Evolutionary conservation across 2,797 vertebrate species (phyloP), one percentile per base, ranked within the genome.

Genomic region (Eidolon dupreanum): DNA sequence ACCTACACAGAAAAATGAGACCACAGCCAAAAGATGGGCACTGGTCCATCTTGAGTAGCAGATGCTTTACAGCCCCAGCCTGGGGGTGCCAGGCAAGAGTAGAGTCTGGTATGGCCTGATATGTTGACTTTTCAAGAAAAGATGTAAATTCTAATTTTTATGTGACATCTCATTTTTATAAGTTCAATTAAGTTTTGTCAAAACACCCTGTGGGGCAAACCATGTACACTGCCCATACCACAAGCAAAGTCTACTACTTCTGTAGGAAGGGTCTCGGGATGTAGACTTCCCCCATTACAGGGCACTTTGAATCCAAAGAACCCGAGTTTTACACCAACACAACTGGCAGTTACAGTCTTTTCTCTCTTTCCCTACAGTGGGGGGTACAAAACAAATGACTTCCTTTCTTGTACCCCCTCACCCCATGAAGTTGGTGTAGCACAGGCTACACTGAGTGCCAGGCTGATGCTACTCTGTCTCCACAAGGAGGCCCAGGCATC

Each of bases 41-140:
- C 17, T 9, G n/a, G 38, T 20, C 43, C 19, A 16, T 75, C 28
- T 49, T 33, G 24, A 68, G 31, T 33, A 33, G 5, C 9, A 4
- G 61, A 49, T 24, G 17, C 73, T 51, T 33, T 31, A 3, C 8
- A 36, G 83, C 33, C 28, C 26, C 12, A 0, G 16, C 12, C 38
- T 22, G 16, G 28, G 74, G 20, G 20, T 46, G 20, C 43, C 24
- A 17, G 16, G 33, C 53, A 31, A 8, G 28, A 41, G 41, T 1
- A 63, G 46, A 88, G 43, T 12, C n/a, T 33, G 68, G 41, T 26
- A 16, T 63, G 15, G 20, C 28, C n/a, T 4, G 15, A 81, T 3
- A 36, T 8, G 36, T 36, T 53, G 24, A 75, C 36, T 88, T 38
- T 88, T 88, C 46, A 51, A 26, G 38, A 66, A n/a, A 93, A 94